Percentiles rank a stretch among this genome's conserved stretches.
Conservation (phyloP, 2,888 invertebrate genomes). For the Metellina segmentata region DNA sequence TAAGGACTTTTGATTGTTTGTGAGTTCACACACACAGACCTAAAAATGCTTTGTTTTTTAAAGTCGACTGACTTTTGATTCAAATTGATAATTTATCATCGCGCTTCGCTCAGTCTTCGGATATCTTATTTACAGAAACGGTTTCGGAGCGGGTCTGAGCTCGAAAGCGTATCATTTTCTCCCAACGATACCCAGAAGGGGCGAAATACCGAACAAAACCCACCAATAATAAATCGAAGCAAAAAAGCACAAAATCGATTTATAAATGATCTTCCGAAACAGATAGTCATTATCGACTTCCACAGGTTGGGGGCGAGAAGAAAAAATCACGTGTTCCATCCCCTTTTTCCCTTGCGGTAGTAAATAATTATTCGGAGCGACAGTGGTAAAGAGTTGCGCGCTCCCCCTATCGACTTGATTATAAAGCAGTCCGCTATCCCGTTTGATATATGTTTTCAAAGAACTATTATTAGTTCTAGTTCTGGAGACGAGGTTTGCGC, state of each 20-base stretch:
- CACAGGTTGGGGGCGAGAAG: slow-evolving; percentile 36
- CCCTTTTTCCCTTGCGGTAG: slow-evolving; percentile 29
- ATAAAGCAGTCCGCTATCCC: slow-evolving; percentile 54
- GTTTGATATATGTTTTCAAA: slow-evolving; percentile 63
- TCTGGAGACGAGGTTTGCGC: slow-evolving; percentile 11
- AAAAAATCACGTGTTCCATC: slow-evolving; percentile 13
- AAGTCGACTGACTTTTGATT: too few species aligned
- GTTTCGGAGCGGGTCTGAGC: not conserved
- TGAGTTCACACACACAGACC: too few species aligned
- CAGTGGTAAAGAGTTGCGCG: slow-evolving; percentile 59
- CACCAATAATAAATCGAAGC: slow-evolving; percentile 23
- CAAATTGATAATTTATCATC: not conserved
- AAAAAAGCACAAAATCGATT: slow-evolving; percentile 48
- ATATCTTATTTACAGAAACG: slow-evolving; percentile 54
- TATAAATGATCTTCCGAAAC: slow-evolving; percentile 67
- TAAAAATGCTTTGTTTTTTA: too few species aligned
- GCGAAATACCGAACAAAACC: slow-evolving; percentile 35
- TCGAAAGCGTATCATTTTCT: slow-evolving; percentile 43
- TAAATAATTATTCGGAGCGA: slow-evolving; percentile 70
- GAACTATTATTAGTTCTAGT: slow-evolving; percentile 64
- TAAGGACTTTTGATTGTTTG: too few species aligned
- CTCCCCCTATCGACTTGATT: slow-evolving; percentile 47
- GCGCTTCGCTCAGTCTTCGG: not conserved
- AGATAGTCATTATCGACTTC: slow-evolving; percentile 71
- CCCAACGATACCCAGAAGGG: slow-evolving; percentile 21